Conservation (phyloP, 2,888 invertebrate genomes). For the Cephus runcator region DNA sequence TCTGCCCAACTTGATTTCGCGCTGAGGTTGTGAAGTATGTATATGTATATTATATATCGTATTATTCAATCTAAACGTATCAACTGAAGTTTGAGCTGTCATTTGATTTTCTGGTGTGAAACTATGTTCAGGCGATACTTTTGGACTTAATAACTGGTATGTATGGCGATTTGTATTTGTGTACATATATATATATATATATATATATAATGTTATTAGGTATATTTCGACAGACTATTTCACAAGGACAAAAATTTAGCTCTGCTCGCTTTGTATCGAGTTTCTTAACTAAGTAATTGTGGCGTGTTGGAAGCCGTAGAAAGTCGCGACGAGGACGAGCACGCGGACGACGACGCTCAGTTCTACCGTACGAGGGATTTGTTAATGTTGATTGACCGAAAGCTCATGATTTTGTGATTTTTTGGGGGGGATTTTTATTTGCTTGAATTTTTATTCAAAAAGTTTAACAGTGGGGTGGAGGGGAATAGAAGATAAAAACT, state of each 20-base stretch:
- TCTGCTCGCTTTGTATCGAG: conserved; percentile 20
- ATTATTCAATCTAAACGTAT: no score
- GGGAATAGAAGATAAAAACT: neutral
- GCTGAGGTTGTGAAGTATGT: neutral
- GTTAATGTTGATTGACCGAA: no score
- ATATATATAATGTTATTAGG: no score
- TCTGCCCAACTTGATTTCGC: no score
- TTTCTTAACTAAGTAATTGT: conserved; percentile 16
- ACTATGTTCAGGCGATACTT: no score
- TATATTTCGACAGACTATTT: no score
- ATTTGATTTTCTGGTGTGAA: no score
- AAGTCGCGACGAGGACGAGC: conserved; percentile 19
- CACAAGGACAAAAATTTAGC: neutral
- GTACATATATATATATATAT: no score
- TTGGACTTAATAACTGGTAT: no score
- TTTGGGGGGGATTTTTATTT: neutral
- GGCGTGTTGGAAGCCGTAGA: conserved; percentile 26
- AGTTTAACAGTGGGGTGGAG: neutral
- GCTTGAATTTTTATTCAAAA: neutral
- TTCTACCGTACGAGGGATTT: no score
- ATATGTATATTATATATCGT: neutral
- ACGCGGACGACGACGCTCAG: neutral
- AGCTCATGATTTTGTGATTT: neutral
- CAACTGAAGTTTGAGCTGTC: no score
- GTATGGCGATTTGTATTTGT: no score